Percentiles rank a stretch among this genome's conserved stretches.
These are phyloP conservation scores for Dendrolimus houi DNA, from an alignment of 2,888 invertebrate species.

Conservation along the genomic window DNA sequence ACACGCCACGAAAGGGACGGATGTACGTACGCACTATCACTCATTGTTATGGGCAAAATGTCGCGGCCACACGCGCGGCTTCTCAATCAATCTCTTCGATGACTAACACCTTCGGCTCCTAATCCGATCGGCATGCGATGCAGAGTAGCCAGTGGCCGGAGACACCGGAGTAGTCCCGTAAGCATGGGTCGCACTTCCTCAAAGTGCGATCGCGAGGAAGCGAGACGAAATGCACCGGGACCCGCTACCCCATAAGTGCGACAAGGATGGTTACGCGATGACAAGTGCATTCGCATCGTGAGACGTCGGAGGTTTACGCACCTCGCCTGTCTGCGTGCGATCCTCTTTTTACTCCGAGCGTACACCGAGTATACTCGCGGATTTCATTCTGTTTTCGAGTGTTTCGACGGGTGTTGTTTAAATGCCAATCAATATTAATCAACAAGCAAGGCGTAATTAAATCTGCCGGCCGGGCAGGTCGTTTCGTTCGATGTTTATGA, in stretches of 20 bases:
- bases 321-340: conserved; percentile 53
- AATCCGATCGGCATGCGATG: conserved; percentile 56
- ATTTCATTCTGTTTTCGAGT: conserved; percentile 45
- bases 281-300: conserved; percentile 41
- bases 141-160: conserved; percentile 43
- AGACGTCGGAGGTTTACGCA: conserved; percentile 61
- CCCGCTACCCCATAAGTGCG: not conserved
- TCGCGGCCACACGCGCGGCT: conserved; percentile 62
- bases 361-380: conserved; percentile 38
- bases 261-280: conserved; percentile 30
- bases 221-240: conserved; percentile 8
- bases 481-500: conserved; percentile 52
- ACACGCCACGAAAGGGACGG: conserved; percentile 64
- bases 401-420: conserved; percentile 45
- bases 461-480: conserved; percentile 60
- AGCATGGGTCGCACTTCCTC: conserved; percentile 55
- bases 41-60: conserved; percentile 69
- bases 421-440: conserved; percentile 55
- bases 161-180: conserved; percentile 45
- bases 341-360: conserved; percentile 38
- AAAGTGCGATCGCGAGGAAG: conserved; percentile 30
- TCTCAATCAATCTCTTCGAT: conserved; percentile 39
- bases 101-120: conserved; percentile 45
- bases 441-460: conserved; percentile 49
- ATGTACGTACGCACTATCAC: conserved; percentile 67